Evolutionary conservation across 2,797 vertebrate species (phyloP), one percentile per base, ranked within the genome.

Genomic region (Xiphorhynchus erythropygius): DNA sequence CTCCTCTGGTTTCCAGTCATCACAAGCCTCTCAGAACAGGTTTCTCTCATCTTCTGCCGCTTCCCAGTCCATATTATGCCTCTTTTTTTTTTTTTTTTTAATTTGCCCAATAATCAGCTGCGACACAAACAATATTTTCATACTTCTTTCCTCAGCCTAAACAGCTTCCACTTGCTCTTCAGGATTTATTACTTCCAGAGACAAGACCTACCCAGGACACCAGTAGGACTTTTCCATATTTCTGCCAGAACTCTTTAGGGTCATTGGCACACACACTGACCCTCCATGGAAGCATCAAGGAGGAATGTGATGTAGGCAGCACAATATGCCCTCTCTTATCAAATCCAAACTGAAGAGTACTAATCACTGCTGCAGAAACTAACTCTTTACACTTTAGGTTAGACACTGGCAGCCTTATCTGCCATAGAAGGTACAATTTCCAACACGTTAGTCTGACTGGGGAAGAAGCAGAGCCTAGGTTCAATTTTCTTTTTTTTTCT

Each of bases 11-110:
- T 94, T 68, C 50, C 75, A 96, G 65, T 70, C 64, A 90, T 46
- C 64, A 82, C 68, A 96, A 94, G 53, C 55, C 62, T 71, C 81
- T 77, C 64, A 47, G 46, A 90, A 93, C 50, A 87, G 73, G 68
- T 74, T 91, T 89, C 84, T 74, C 69, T 24, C 50, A 89, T 52
- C 47, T 65, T 68, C 39, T 56, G 42, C 65, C 80, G 39, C 46
- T 87, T 65, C 28, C 47, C 46, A 44, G 35, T 55, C 35, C 4
- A 0, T 46, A 46, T 47, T 49, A 82, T 17, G 10, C 17, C 32
- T 62, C 37, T 28, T 17, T 76, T 88, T 63, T 50, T 28, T 10
- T 73, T 86, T 63, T 60, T 86, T 69, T 68, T 63, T 86, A 25
- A 73, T 88, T 73, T 87, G 53, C 10, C 65, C 37, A 57, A 83